Evolutionary conservation across 2,888 invertebrate genomes (phyloP).

Genomic region (Dioctria linearis): DNA sequence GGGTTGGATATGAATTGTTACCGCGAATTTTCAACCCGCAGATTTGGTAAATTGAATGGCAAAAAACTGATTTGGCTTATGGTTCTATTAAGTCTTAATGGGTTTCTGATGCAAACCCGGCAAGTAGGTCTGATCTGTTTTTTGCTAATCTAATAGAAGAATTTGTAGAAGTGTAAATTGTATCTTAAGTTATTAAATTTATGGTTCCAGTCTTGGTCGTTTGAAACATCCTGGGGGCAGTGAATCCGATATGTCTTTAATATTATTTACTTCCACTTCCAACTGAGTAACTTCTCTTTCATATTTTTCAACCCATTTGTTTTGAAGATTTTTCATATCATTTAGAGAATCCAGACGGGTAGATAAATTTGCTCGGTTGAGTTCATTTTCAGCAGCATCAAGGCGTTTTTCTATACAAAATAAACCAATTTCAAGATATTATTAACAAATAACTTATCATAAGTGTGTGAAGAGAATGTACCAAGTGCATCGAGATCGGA

Average conservation of each 20-base stretch:
- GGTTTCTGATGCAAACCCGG: background rate
- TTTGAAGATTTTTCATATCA: constrained; percentile 79
- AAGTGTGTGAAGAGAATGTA: constrained; percentile 60
- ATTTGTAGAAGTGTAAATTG: constrained; percentile 20
- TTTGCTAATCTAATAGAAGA: constrained; percentile 6
- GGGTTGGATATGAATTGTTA: no score
- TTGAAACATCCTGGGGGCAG: constrained; percentile 87
- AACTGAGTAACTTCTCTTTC: constrained; percentile 82
- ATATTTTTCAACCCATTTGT: constrained; percentile 85
- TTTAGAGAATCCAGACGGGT: constrained; percentile 82
- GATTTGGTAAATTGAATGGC: constrained; percentile 35
- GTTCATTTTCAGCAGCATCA: constrained; percentile 79
- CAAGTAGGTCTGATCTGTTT: constrained; percentile 3
- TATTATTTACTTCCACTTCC: constrained; percentile 84
- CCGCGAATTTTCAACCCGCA: constrained; percentile 7
- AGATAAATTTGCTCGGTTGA: constrained; percentile 82
- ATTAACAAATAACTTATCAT: no score
- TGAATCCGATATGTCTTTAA: constrained; percentile 84
- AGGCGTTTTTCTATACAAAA: constrained; percentile 76
- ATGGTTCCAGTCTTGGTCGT: constrained; percentile 80
- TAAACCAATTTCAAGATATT: background rate
- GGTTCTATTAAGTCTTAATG: background rate
- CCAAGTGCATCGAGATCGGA: constrained; percentile 77
- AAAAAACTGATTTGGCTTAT: constrained; percentile 34
- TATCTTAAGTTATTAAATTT: constrained; percentile 56